Evolutionary conservation across 2,113 vertebrate genomes (phyloP).

Genomic region (Uria lomvia): DNA sequence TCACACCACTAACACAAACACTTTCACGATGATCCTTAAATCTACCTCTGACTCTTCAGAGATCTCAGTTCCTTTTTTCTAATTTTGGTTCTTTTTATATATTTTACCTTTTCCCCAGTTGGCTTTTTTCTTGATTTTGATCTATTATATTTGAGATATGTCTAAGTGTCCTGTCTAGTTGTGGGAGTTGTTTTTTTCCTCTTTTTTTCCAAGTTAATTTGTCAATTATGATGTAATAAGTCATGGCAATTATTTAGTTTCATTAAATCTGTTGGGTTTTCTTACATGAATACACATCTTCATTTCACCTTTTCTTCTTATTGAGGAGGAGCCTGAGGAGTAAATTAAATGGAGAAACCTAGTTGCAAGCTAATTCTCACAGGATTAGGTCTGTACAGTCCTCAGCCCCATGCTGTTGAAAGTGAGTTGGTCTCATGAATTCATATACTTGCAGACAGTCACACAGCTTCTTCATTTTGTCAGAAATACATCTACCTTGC

Average conservation of each 20-base stretch:
- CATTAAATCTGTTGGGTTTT: not conserved
- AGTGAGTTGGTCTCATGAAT: not conserved
- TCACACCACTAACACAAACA: not conserved
- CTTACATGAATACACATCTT: not conserved
- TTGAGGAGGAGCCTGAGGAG: not conserved
- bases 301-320: not conserved
- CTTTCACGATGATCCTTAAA: not conserved
- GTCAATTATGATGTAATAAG: not conserved
- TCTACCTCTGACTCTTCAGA: not conserved
- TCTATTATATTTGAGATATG: not conserved
- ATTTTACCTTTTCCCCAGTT: not conserved
- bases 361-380: not conserved
- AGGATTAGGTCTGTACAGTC: not conserved
- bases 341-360: not conserved
- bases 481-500: not conserved
- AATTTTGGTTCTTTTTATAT: not conserved
- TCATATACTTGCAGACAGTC: not conserved
- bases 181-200: not conserved
- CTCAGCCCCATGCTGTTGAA: not conserved
- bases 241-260: not conserved
- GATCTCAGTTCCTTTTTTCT: not conserved
- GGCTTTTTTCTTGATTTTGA: not conserved
- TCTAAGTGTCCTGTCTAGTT: not conserved
- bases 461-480: not conserved
- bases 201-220: not conserved